phyloP scores from a whole-genome alignment of 2,113 vertebrate genomes.

The Microtus montanus region DNA sequence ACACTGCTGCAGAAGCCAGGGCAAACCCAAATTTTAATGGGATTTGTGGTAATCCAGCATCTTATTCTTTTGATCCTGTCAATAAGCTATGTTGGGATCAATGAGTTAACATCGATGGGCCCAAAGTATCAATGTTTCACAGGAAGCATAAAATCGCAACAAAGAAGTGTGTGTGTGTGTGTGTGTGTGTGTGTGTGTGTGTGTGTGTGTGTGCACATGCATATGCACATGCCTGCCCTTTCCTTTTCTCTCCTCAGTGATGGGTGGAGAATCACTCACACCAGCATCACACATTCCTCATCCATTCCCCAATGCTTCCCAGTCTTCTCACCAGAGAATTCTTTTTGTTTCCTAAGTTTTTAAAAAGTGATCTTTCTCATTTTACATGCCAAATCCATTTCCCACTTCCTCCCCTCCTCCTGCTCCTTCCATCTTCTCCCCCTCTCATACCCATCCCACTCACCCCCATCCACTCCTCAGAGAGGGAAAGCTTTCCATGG shows the following conservation, averaged over 20 bases:
- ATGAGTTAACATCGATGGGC: constrained; percentile 62
- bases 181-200: background rate
- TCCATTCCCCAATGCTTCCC: constrained; percentile 35
- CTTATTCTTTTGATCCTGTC: constrained; percentile 26
- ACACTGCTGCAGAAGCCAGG: background rate
- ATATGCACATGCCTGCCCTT: background rate
- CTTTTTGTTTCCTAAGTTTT: background rate
- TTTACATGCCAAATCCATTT: no score
- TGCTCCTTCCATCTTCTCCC: no score
- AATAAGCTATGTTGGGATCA: constrained; percentile 52
- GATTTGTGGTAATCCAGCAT: constrained; percentile 30
- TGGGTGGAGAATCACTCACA: constrained; percentile 35
- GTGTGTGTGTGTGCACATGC: background rate
- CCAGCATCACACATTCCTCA: background rate
- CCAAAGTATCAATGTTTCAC: constrained; percentile 63
- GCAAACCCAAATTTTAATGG: background rate
- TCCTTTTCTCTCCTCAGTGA: constrained; percentile 51
- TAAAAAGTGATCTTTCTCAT: no score
- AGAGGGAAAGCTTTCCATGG: no score
- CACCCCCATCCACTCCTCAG: no score
- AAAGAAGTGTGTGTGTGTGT: constrained; percentile 33
- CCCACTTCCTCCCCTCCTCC: no score
- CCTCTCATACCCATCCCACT: no score
- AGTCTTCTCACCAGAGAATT: constrained; percentile 43
- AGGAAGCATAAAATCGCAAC: constrained; percentile 58